Base-by-base conservation (phyloP, 2,888 invertebrate genomes). In the Brassicogethes aeneus region DNA sequence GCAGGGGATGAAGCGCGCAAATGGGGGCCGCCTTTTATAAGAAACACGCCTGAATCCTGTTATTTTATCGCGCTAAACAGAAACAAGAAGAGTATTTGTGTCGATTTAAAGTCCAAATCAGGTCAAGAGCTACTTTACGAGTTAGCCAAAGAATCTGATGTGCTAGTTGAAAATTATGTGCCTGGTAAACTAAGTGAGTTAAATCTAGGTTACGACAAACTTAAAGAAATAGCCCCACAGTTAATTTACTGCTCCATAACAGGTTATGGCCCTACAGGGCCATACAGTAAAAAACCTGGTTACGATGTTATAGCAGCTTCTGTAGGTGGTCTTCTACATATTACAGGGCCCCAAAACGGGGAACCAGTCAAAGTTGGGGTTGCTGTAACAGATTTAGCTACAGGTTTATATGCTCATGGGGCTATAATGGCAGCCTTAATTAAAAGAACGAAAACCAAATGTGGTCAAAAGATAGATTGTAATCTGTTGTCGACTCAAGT, bases 301-400 rank as follows among this genome's bases (percentile, higher is more conserved):
- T 96, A 94, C 67, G 97, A 97, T 70, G 91, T 93, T 0, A 90
- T 97, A 51, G 94, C 93, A 1, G 84, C 93, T 10, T 95, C 94
- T 0, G 75, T 92, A 54, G 95, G 93, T 2, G 96, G 97, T 0
- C 70, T 96, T 0, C 57, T 96, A 15, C 81, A 91, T 59, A 84
- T 90, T 15, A 97, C 97, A 0, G 97, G 97, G 0, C 82, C 88
- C 36, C 73, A 73, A 52, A 70, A 80, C 54, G 91, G 93, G 0
- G 82, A 80, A 31, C 95, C 96, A 0, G 85, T 86, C 46, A 94
- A 95, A 69, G 82, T 85, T 10, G 96, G 95, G 8, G 90, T 95
- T 1, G 92, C 96, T 1, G 78, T 94, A 54, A 94, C 92, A 0
- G 96, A 97, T 66, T 58, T 96, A 38, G 82, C 92, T 0, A 95